Percentiles rank a stretch among this genome's conserved stretches.
phyloP scores from a whole-genome alignment of 2,888 invertebrate genomes.

The Tenthredo livida region DNA sequence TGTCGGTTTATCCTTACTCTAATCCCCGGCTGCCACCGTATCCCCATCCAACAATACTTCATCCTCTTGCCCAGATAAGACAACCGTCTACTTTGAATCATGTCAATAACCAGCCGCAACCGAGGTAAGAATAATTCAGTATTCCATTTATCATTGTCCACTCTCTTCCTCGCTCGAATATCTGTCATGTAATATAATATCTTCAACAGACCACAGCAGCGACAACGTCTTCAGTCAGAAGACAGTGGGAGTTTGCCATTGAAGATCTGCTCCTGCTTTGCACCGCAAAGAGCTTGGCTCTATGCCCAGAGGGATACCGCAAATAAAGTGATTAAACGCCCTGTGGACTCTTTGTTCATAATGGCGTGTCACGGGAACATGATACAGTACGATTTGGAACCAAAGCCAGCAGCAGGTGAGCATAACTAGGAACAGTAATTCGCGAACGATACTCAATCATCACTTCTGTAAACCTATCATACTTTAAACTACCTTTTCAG shows the following conservation, averaged over 20 bases:
- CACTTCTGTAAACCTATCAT: slow-evolving; percentile 18
- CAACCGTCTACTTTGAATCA: slow-evolving; percentile 80
- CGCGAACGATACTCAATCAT: not conserved
- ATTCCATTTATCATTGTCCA: not conserved
- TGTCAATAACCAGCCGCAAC: slow-evolving; percentile 71
- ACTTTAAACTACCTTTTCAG: slow-evolving; percentile 73
- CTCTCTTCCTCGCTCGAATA: not conserved
- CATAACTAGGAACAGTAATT: slow-evolving; percentile 36
- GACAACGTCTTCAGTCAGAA: slow-evolving; percentile 86
- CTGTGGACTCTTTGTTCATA: slow-evolving; percentile 92
- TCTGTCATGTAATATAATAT: not conserved
- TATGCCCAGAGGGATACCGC: slow-evolving; percentile 76
- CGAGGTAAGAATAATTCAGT: slow-evolving; percentile 65
- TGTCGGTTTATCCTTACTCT: slow-evolving; percentile 83
- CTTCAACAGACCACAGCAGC: slow-evolving; percentile 71
- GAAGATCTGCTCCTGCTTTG: slow-evolving; percentile 89
- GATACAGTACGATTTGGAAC: slow-evolving; percentile 93
- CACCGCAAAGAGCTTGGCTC: slow-evolving; percentile 88
- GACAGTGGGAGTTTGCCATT: slow-evolving; percentile 85
- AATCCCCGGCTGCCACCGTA: slow-evolving; percentile 96
- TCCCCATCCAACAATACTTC: slow-evolving; percentile 89
- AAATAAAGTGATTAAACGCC: slow-evolving; percentile 77
- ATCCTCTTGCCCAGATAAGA: slow-evolving; percentile 92
- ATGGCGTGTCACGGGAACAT: slow-evolving; percentile 94
- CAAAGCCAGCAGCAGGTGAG: slow-evolving; percentile 82